A percentile compares a stretch with the other conserved stretches of the same genome.
Conservation (phyloP, 2,113 vertebrate genomes). For the Tenebrosternarchus preto region DNA sequence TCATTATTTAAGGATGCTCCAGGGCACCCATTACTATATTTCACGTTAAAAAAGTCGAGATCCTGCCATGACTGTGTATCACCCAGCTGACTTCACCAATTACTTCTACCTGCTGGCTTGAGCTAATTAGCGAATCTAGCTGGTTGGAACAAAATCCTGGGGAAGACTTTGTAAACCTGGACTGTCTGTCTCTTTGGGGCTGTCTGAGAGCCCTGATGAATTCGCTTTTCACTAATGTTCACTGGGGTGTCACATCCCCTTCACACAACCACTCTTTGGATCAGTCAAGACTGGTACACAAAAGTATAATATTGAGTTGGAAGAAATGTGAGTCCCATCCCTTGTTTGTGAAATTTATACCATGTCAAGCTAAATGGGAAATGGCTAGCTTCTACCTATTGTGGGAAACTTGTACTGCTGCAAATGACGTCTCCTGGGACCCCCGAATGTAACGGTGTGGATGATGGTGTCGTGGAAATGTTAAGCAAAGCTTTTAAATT, state of each 20-base stretch:
- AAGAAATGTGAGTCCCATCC: slow-evolving; percentile 39
- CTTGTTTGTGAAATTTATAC: slow-evolving; percentile 43
- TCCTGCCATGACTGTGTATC: too few species aligned
- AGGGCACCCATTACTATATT: too few species aligned
- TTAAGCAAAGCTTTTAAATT: slow-evolving; percentile 45
- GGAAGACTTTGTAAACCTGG: background rate
- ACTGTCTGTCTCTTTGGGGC: background rate
- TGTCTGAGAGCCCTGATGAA: slow-evolving; percentile 14
- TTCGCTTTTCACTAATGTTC: background rate
- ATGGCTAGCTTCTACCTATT: slow-evolving; percentile 17
- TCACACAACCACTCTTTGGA: slow-evolving; percentile 23
- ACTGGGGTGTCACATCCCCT: slow-evolving; percentile 28
- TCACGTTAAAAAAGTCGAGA: too few species aligned
- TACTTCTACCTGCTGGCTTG: too few species aligned
- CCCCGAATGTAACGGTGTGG: slow-evolving; percentile 7
- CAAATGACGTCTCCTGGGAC: slow-evolving; percentile 30
- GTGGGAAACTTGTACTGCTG: background rate
- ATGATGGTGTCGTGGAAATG: slow-evolving; percentile 33
- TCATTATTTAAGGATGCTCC: too few species aligned
- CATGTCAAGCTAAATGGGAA: slow-evolving; percentile 19
- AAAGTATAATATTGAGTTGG: slow-evolving; percentile 20
- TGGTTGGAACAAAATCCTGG: too few species aligned
- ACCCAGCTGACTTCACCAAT: too few species aligned
- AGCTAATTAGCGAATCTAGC: too few species aligned
- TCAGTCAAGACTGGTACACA: slow-evolving; percentile 22